Evolutionary conservation across 1,140 invertebrate species (phyloP).

Genomic region (Coelopa frigida): DNA sequence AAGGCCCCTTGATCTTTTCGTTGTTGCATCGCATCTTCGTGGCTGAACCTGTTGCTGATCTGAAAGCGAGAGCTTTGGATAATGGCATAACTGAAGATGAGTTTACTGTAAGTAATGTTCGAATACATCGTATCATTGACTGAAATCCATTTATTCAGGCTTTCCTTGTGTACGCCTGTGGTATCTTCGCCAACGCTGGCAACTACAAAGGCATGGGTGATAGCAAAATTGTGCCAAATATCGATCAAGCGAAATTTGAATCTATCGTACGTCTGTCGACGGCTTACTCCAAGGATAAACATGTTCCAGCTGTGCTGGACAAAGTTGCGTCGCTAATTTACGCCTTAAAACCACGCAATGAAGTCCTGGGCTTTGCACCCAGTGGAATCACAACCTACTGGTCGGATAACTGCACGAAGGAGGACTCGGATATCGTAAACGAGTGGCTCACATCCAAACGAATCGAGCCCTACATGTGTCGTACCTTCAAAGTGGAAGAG

Average conservation of each 20-base stretch:
- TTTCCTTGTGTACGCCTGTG: constrained; percentile 77
- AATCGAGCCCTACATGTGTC: constrained; percentile 80
- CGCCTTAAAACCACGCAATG: constrained; percentile 59
- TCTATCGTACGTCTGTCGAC: constrained; percentile 61
- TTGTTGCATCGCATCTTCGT: constrained; percentile 76
- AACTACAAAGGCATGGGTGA: constrained; percentile 95
- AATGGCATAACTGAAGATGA: constrained; percentile 69
- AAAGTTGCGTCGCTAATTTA: constrained; percentile 60
- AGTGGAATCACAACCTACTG: constrained; percentile 90
- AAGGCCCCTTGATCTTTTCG: constrained; percentile 80
- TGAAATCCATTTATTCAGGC: constrained; percentile 53
- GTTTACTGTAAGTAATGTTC: constrained; percentile 57
- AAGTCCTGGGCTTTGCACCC: constrained; percentile 67
- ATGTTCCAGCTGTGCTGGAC: constrained; percentile 51
- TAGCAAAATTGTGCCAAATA: constrained; percentile 84
- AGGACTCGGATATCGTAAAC: constrained; percentile 77
- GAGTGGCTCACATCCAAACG: constrained; percentile 75
- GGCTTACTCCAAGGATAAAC: constrained; percentile 56
- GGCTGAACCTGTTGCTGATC: constrained; percentile 57
- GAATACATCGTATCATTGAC: neutral
- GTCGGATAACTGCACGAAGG: constrained; percentile 77
- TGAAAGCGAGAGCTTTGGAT: constrained; percentile 57
- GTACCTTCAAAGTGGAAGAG: constrained; percentile 75
- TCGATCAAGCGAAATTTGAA: constrained; percentile 67
- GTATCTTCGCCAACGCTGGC: constrained; percentile 76